Conservation (phyloP, 2,888 invertebrate genomes). For the Trichogramma evanescens region DNA sequence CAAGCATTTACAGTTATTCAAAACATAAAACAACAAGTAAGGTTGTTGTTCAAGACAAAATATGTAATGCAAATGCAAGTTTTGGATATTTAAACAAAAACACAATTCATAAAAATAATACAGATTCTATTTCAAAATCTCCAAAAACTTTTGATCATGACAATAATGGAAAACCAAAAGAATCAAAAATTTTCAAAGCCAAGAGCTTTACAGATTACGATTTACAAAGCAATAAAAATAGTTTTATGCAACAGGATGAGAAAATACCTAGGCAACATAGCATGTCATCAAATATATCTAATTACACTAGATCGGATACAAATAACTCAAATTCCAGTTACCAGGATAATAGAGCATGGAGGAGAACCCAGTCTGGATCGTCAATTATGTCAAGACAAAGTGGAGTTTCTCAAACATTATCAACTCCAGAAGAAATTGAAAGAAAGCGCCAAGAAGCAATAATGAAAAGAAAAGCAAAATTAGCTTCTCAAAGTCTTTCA, state of each 20-base stretch:
- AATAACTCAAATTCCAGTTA: conserved; percentile 1
- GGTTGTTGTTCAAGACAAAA: conserved; percentile 16
- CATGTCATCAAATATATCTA: background rate
- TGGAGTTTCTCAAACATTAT: conserved; percentile 4
- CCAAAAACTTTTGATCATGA: conserved; percentile 1
- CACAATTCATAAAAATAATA: conserved; percentile 1
- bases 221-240: conserved; percentile 9
- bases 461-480: conserved; percentile 17
- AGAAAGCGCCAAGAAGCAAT: conserved; percentile 21
- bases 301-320: background rate
- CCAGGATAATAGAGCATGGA: conserved; percentile 11
- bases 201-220: conserved; percentile 21
- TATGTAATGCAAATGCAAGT: conserved; percentile 18
- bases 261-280: background rate
- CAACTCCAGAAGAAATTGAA: conserved; percentile 21
- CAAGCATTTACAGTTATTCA: background rate
- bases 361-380: conserved; percentile 14
- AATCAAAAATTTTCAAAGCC: conserved; percentile 17
- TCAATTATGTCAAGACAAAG: conserved; percentile 6
- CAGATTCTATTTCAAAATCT: conserved; percentile 4
- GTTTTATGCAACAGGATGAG: background rate
- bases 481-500: background rate
- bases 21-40: conserved; percentile 1
- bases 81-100: conserved; percentile 21
- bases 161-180: conserved; percentile 1